Percentiles rank a stretch among this genome's conserved stretches.
phyloP scores from a whole-genome alignment of 2,888 invertebrate genomes.

The Helleia helle region DNA sequence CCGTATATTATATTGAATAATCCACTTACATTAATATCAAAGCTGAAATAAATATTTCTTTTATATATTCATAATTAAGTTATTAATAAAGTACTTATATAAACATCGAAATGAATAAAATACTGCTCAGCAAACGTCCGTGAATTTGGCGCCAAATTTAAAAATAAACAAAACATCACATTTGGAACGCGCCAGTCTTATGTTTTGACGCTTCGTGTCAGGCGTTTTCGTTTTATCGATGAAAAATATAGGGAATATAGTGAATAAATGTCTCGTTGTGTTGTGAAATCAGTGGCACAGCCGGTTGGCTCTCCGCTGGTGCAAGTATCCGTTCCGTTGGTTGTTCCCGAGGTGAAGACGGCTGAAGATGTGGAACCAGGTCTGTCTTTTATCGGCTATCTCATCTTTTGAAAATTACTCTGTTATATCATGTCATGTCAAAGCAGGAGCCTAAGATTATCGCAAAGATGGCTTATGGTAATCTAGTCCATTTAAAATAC shows the following conservation, averaged over 20 bases:
- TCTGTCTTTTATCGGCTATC: no score
- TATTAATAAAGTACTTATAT: no score
- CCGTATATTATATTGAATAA: no score
- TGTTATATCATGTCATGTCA: no score
- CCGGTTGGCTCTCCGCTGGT: constrained; percentile 32
- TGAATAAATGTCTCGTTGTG: constrained; percentile 58
- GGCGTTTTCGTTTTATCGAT: constrained; percentile 33
- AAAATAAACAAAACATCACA: constrained; percentile 70
- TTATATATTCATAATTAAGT: no score
- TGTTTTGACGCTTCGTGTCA: constrained; percentile 52
- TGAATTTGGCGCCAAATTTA: constrained; percentile 66
- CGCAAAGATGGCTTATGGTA: no score
- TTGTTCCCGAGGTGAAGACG: background rate
- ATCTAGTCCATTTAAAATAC: no score
- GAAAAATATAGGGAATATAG: constrained; percentile 17
- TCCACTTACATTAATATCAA: no score
- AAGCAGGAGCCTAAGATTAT: no score
- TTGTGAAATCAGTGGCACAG: constrained; percentile 58
- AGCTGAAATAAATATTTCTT: no score
- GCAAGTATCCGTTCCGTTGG: constrained; percentile 19
- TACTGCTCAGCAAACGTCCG: constrained; percentile 42
- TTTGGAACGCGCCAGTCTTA: constrained; percentile 69
- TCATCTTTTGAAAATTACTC: no score
- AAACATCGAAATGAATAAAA: constrained; percentile 14
- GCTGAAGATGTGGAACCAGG: background rate